These are phyloP conservation scores for Tenthredo livida DNA, from an alignment of 2,888 invertebrate species.

Conservation along the genomic window DNA sequence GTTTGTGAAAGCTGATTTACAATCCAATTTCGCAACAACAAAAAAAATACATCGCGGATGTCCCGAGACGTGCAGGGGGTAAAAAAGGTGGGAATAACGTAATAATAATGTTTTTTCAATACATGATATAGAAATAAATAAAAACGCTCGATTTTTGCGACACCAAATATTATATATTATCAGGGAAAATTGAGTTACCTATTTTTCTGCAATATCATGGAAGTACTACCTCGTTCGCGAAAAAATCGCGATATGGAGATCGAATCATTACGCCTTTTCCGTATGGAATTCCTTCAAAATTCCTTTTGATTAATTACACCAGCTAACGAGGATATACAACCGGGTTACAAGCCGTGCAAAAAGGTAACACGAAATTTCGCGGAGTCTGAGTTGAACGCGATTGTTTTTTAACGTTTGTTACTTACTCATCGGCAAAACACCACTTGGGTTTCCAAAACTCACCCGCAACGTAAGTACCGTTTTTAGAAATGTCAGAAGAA, in stretches of 20 bases:
- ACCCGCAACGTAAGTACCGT: background rate
- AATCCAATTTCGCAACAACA: background rate
- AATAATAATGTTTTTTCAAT: slow-evolving; percentile 10
- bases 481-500: background rate
- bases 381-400: background rate
- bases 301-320: background rate
- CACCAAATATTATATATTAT: background rate
- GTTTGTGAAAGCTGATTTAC: slow-evolving; percentile 13
- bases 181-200: background rate
- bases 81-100: background rate
- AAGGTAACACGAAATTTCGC: background rate
- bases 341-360: background rate
- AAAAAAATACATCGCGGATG: slow-evolving; percentile 9
- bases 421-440: background rate
- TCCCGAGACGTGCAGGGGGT: too few relatives aligned
- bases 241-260: background rate
- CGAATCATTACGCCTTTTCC: background rate
- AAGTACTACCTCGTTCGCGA: background rate
- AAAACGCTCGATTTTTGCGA: background rate
- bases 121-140: background rate
- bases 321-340: background rate
- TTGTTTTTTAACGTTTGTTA: background rate
- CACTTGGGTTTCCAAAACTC: background rate
- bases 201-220: background rate
- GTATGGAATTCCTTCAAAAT: background rate